Base-by-base conservation (phyloP, 2,888 invertebrate species). In the Drosophila bunnanda region DNA sequence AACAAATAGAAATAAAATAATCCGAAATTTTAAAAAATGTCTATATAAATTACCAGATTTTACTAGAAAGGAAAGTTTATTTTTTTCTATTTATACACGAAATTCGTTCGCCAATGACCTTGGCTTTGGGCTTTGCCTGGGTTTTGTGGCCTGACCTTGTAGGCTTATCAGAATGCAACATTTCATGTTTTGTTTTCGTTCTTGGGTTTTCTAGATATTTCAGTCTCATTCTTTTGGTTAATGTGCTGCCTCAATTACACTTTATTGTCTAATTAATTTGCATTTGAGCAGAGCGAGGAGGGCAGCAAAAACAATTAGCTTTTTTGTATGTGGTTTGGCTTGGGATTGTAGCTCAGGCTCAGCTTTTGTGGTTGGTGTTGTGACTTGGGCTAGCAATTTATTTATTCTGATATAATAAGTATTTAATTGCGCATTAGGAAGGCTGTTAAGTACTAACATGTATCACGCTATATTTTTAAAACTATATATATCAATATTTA, bases 161-260 rank as follows among this genome's bases (percentile, higher is more conserved):
- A 15, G 5, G 20, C 62, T 61, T 52, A 71, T 72, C 71, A 36
- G 50, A 73, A 62, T 62, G 62, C 61, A 38, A 72, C 71, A 67
- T 67, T 43, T n/a, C 28, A 20, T 32, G 10, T 12, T 7, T 20
- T 25, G 17, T 20, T 32, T 32, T 20, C 28, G 6, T 15, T 36
- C 4, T 22, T 43, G 2, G 12, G 25, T 20, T 44, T 65, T 30
- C 41, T 44, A 36, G 36, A 25, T 25, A 22, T 71, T 61, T 71
- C 13, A 50, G 20, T 68, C 10, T 32, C 22, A 22, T 56, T 55
- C 28, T 36, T 61, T 62, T 52, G 36, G 64, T 38, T 76, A 79
- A 77, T 79, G 77, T 73, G 57, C 67, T 71, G 78, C 66, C 59
- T 81, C 36, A 55, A 81, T 78, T 81, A 78, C 17, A 53, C 12